These are phyloP conservation scores for Eupithecia exiguata DNA, from an alignment of 2,888 invertebrate genomes.

Conservation along the genomic window DNA sequence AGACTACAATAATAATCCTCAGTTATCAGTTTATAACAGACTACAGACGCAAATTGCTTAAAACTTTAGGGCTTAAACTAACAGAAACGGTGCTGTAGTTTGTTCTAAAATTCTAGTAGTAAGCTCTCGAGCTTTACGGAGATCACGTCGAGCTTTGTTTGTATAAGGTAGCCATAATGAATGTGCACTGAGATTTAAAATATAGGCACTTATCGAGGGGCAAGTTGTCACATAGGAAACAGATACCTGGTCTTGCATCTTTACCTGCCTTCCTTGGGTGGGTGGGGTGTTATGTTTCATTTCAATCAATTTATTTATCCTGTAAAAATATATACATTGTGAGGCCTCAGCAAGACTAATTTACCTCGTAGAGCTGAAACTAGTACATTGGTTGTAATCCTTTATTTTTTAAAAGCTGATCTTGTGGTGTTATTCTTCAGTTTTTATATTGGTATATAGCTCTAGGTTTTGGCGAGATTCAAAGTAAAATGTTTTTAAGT, in stretches of 20 bases:
- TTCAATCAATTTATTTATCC: too few species aligned
- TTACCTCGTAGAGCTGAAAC: neutral
- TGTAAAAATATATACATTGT: too few species aligned
- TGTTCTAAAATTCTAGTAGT: slow-evolving; percentile 18
- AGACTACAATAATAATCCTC: slow-evolving; percentile 25
- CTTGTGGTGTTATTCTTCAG: too few species aligned
- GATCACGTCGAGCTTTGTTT: slow-evolving; percentile 20
- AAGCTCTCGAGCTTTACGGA: slow-evolving; percentile 18
- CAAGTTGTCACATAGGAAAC: neutral
- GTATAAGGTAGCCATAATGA: slow-evolving; percentile 24
- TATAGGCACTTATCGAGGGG: neutral
- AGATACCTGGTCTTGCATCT: too few species aligned
- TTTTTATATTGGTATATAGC: too few species aligned
- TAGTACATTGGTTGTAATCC: neutral
- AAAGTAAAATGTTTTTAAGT: neutral
- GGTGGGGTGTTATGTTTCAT: too few species aligned
- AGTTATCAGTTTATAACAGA: slow-evolving; percentile 23
- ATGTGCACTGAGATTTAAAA: neutral
- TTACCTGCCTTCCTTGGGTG: too few species aligned
- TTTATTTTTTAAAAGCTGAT: too few species aligned
- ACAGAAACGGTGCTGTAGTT: slow-evolving; percentile 11
- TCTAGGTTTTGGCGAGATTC: neutral
- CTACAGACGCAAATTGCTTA: slow-evolving; percentile 16
- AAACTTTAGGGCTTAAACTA: slow-evolving; percentile 20
- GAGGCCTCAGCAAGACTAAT: too few species aligned